Conservation (phyloP, 2,888 invertebrate species). For the Caradrina kadenii region DNA sequence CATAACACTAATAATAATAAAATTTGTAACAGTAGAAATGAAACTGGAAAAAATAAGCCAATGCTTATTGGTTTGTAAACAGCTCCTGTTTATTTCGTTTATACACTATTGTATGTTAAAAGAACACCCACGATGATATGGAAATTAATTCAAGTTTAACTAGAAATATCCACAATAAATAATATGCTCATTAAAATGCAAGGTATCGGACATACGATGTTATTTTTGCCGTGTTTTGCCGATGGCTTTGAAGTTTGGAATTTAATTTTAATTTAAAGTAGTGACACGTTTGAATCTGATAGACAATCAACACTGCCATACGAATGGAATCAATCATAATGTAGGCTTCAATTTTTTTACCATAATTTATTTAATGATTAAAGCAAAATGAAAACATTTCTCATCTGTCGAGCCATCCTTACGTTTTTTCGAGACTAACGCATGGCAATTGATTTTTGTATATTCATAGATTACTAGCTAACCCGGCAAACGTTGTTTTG, state of each 20-base stretch:
- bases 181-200: conserved; percentile 11
- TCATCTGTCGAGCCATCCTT: no score
- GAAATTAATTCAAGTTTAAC: conserved; percentile 17
- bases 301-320: not conserved
- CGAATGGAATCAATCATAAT: conserved; percentile 7
- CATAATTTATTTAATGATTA: no score
- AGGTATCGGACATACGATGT: not conserved
- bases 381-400: no score
- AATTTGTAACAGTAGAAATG: not conserved
- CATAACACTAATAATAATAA: conserved; percentile 16
- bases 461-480: no score
- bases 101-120: not conserved
- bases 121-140: conserved; percentile 7
- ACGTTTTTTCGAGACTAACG: no score
- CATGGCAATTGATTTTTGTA: no score
- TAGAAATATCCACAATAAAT: not conserved
- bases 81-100: not conserved
- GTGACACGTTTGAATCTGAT: conserved; percentile 13
- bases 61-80: not conserved
- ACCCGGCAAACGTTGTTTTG: no score
- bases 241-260: conserved; percentile 18
- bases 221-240: conserved; percentile 4
- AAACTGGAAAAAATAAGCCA: not conserved
- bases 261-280: conserved; percentile 6
- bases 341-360: not conserved